Conservation (phyloP, 2,113 vertebrate species). For the Calidris pygmaea region DNA sequence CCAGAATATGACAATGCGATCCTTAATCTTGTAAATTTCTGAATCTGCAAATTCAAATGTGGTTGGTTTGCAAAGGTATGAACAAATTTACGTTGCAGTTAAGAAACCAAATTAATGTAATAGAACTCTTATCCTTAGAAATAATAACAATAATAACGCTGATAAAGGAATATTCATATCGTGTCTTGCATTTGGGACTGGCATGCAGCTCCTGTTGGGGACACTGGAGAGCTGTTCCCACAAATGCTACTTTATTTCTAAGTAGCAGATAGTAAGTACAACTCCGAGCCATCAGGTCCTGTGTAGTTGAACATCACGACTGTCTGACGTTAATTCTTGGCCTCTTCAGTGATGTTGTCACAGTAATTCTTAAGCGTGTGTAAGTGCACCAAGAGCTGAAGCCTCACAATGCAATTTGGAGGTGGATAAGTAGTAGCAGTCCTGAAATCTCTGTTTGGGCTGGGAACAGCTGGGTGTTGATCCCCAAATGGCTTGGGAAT, state of each 20-base stretch:
- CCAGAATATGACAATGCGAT: neutral
- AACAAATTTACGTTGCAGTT: neutral
- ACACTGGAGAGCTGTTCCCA: neutral
- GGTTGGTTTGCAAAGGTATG: neutral
- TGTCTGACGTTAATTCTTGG: neutral
- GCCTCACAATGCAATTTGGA: neutral
- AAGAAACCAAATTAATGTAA: neutral
- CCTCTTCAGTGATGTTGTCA: neutral
- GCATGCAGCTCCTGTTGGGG: neutral
- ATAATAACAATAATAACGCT: neutral
- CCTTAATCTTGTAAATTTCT: neutral
- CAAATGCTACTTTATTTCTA: neutral
- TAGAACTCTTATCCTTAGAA: neutral
- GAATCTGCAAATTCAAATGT: neutral
- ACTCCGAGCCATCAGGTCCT: neutral
- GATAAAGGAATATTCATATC: neutral
- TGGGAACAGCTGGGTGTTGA: neutral
- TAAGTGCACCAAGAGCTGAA: neutral
- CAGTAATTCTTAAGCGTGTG: neutral
- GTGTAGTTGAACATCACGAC: neutral
- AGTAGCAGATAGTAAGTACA: neutral
- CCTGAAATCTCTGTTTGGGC: neutral
- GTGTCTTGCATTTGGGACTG: rapidly evolving
- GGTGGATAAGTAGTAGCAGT: neutral
- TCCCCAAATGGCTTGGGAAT: neutral